Evolutionary conservation across 2,113 vertebrate species (phyloP).

Genomic region (Brienomyrus brachyistius): DNA sequence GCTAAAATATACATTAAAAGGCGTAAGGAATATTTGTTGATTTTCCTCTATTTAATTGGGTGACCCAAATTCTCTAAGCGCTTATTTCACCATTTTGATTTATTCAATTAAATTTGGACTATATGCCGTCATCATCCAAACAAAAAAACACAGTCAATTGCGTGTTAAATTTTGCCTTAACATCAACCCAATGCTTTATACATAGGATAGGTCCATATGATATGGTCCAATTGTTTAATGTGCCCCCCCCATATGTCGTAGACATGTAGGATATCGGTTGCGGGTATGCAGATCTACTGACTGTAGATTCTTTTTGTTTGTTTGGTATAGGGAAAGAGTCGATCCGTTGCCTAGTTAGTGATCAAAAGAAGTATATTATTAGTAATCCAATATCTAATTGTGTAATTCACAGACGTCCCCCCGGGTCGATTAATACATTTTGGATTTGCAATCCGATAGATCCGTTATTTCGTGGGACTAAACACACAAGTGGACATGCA

Average conservation of each 20-base stretch:
- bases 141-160: background rate
- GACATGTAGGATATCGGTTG: background rate
- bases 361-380: slow-evolving; percentile 50
- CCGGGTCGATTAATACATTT: slow-evolving; percentile 46
- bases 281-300: background rate
- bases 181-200: background rate
- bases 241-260: background rate
- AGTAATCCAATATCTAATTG: slow-evolving; percentile 65
- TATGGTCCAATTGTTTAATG: background rate
- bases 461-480: slow-evolving; percentile 46
- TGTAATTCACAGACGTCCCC: slow-evolving; percentile 38
- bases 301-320: background rate
- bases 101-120: background rate
- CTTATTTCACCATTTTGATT: background rate
- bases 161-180: background rate
- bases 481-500: slow-evolving; percentile 36
- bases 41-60: background rate
- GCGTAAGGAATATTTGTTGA: background rate
- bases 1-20: background rate
- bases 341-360: slow-evolving; percentile 34
- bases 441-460: slow-evolving; percentile 52
- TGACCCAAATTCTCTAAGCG: background rate
- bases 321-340: background rate
- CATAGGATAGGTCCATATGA: background rate
- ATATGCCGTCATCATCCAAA: background rate